Evolutionary conservation across 2,797 vertebrate genomes (phyloP), one percentile per base, ranked within the genome.

Genomic region (Phataginus tricuspis): DNA sequence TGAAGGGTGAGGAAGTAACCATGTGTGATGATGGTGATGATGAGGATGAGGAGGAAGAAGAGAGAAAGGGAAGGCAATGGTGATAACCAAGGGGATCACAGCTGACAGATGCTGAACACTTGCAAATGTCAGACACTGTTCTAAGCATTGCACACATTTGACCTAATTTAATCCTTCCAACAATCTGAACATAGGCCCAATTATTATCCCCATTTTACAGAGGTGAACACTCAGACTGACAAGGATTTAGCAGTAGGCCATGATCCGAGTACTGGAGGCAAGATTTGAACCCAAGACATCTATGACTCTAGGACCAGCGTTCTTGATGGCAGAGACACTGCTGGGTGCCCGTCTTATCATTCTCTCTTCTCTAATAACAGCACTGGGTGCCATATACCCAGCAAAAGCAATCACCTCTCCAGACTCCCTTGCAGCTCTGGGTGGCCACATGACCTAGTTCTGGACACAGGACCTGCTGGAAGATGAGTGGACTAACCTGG

Each of bases 1-100:
- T 4, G 12, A 37, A 37, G 21, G 42, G 16, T 31, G 29, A 79
- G 64, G 25, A 34, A 21, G 19, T 21, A 57, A 31, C 66, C 45
- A 5, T 37, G 21, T n/a, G 19, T 19, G 45, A 42, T 31, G 69
- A 11, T 15, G 18, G 18, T 55, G 23, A n/a, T 34, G 78, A 21
- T 61, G 61, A 27, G 2, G 29, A 49, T 5, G 39, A 91, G 34
- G n/a, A 34, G 1, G 5, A 16, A 25, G 0, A 11, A 14, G 39
- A 7, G 7, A 29, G 5, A 8, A 8, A 8, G 7, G 9, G 3
- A 37, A 91, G 1, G 2, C 2, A 4, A 51, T 25, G 18, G 72
- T 13, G 37, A 31, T 11, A 25, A 37, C 64, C 34, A 18, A 13
- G 29, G 2, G 3, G 29, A 31, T 53, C 71, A 49, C 0, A 39